Evolutionary conservation across 2,888 invertebrate genomes (phyloP), one percentile per base, ranked within the genome.

Genomic region (Agrotis clavis): DNA sequence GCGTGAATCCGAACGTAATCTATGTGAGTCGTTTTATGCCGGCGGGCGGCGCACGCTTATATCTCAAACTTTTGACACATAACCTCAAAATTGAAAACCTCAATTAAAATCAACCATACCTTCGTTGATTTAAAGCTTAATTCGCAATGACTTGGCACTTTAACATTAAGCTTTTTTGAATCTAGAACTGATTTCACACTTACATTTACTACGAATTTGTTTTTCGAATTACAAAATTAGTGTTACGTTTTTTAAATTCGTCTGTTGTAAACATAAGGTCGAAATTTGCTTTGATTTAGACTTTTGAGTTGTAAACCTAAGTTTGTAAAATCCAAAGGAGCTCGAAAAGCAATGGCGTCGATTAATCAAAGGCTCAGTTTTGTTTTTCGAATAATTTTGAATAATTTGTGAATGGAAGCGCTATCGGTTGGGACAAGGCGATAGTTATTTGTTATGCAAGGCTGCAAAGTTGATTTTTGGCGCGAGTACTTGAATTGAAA

Each of bases 341-440:
- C 86, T 87, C 78, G 76, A 82, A 87, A 89, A 88, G 89, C 89
- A 87, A 91, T 92, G 88, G 91, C 87, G 82, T 83, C 90, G 84
- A 93, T 94, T 92, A 91, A 93, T 93, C 93, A 93, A 90, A 85
- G 79, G 67, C 67, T 70, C 85, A 85, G 87, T 91, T 91, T 92
- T 92, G 87, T 91, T 92, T 91, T 91, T 92, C 83, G 87, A 89
- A 89, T 91, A 91, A 92, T 92, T 92, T 92, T 92, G 88, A 94
- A 94, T 94, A 92, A 94, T 94, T 93, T 93, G 92, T 94, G 92
- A 93, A 94, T 92, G 92, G 88, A 87, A 88, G 88, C 89, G 90
- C 87, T 92, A 93, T 92, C 90, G 79, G 79, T 82, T 72, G 84
- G 83, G 87, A 90, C 89, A 87, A 86, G 84, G 79, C 88, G 86